phyloP scores from a whole-genome alignment of 2,888 invertebrate genomes.

The Morpho helenor region DNA sequence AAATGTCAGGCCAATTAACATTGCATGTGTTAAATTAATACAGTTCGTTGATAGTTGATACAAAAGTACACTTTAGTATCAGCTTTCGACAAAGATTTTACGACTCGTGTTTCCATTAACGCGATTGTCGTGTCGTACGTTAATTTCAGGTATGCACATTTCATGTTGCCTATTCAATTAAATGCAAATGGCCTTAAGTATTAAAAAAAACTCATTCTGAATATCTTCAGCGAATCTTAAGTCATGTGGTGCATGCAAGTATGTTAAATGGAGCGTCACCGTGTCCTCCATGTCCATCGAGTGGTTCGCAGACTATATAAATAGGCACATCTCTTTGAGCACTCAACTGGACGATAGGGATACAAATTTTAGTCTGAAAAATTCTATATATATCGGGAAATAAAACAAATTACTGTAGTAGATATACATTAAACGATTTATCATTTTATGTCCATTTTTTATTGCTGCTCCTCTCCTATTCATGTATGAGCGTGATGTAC shows the following conservation, averaged over 20 bases:
- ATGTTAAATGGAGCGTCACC: conserved; percentile 62
- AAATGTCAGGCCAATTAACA: no score
- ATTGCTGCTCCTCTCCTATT: no score
- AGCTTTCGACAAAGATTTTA: no score
- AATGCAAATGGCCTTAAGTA: conserved; percentile 15
- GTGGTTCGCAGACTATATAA: conserved; percentile 50
- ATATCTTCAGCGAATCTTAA: conserved; percentile 38
- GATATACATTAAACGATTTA: no score
- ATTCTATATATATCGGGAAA: neutral
- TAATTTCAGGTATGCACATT: neutral
- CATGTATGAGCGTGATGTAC: no score
- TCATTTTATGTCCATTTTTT: no score
- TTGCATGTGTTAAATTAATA: no score
- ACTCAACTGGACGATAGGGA: conserved; percentile 30
- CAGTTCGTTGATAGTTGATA: no score
- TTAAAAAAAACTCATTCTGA: conserved; percentile 24
- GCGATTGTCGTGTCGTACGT: no score
- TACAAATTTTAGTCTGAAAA: conserved; percentile 12
- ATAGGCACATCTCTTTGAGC: conserved; percentile 35
- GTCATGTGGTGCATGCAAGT: conserved; percentile 51
- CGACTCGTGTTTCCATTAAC: no score
- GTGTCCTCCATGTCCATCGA: conserved; percentile 63
- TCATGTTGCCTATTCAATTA: conserved; percentile 3
- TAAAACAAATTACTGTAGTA: no score
- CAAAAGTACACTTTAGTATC: no score